Conservation (phyloP, 2,797 vertebrate species). For the Parotocinclus haroldoi region DNA sequence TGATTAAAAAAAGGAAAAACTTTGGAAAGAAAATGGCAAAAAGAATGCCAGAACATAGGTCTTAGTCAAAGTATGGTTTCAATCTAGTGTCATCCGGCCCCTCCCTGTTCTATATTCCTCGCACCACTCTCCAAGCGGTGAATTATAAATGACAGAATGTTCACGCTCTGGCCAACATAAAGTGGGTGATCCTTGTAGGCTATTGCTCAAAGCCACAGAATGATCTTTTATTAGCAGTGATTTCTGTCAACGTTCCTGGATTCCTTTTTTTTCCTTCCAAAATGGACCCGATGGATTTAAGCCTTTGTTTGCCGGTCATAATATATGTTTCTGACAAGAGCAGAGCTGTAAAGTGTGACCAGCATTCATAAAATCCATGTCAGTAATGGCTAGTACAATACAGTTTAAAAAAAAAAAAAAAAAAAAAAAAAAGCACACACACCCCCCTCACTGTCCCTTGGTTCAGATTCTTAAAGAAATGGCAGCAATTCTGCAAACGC, state of each 20-base stretch:
- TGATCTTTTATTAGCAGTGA: slow-evolving; percentile 46
- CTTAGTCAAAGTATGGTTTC: slow-evolving; percentile 55
- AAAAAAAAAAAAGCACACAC: too few relatives aligned
- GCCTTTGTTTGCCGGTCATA: slow-evolving; percentile 39
- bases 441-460: not conserved
- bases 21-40: slow-evolving; percentile 67
- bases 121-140: not conserved
- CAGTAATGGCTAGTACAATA: slow-evolving; percentile 39
- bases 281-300: slow-evolving; percentile 49
- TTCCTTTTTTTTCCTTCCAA: not conserved
- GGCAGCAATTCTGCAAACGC: slow-evolving; percentile 11
- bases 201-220: slow-evolving; percentile 28
- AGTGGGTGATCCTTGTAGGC: not conserved
- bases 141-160: slow-evolving; percentile 58
- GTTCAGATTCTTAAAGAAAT: slow-evolving; percentile 1
- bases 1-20: slow-evolving; percentile 74
- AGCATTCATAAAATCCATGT: slow-evolving; percentile 27
- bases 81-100: slow-evolving; percentile 39
- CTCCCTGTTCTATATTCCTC: slow-evolving; percentile 18
- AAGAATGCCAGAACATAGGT: slow-evolving; percentile 56
- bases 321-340: slow-evolving; percentile 44
- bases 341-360: slow-evolving; percentile 39
- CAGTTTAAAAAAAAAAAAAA: not conserved
- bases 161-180: slow-evolving; percentile 44
- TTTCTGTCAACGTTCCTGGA: slow-evolving; percentile 42